Percentiles rank a stretch among this genome's conserved stretches.
These are phyloP conservation scores for Cheumatopsyche charites DNA, from an alignment of 1,140 invertebrate genomes.

Conservation along the genomic window DNA sequence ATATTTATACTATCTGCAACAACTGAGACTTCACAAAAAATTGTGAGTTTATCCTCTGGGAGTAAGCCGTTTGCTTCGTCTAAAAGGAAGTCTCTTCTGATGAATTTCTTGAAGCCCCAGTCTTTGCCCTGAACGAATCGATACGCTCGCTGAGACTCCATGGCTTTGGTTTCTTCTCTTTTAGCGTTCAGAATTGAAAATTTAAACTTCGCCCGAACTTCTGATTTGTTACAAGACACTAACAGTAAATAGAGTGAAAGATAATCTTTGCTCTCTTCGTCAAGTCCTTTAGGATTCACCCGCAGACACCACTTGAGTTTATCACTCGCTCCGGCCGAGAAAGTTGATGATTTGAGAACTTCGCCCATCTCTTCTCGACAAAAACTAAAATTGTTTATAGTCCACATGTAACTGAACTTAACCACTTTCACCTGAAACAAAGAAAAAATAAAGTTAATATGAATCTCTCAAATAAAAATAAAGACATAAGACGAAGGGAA, in stretches of 20 bases:
- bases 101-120: constrained; percentile 99
- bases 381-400: constrained; percentile 99
- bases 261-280: constrained; percentile 99
- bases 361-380: constrained; percentile 99
- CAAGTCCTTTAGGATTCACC: constrained; percentile 98
- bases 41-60: constrained; percentile 98
- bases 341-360: constrained; percentile 98
- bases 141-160: constrained; percentile 91
- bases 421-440: constrained; percentile 96
- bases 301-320: constrained; percentile 99
- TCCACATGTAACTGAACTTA: constrained; percentile 99
- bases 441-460: constrained; percentile 43
- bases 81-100: constrained; percentile 94
- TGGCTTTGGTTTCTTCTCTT: constrained; percentile 99
- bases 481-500: background rate
- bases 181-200: constrained; percentile 99
- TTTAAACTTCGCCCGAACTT: constrained; percentile 99
- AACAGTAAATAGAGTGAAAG: constrained; percentile 97
- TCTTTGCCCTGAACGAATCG: constrained; percentile 99
- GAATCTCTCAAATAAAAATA: too few relatives aligned
- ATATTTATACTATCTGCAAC: constrained; percentile 98
- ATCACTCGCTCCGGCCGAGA: constrained; percentile 98
- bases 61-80: constrained; percentile 98
- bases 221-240: constrained; percentile 99
- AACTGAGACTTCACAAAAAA: constrained; percentile 98